A percentile compares a stretch with the other conserved stretches of the same genome.
Conservation (phyloP, 1,140 invertebrate species). For the Hypsibius dujardini region DNA sequence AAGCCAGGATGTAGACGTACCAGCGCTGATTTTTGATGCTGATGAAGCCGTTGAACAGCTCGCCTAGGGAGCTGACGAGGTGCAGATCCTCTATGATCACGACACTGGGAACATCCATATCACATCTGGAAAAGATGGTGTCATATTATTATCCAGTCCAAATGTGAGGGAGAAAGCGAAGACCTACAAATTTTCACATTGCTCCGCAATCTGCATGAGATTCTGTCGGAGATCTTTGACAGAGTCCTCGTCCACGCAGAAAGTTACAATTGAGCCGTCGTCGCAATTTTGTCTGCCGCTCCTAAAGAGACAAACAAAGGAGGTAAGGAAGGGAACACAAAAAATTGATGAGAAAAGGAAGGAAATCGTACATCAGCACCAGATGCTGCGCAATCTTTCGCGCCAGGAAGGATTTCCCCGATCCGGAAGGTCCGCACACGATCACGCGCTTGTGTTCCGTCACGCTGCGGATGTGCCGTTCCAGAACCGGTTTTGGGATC, state of each 20-base stretch:
- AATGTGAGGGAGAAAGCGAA: not conserved
- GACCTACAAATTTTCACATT: constrained; percentile 47
- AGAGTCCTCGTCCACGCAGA: constrained; percentile 78
- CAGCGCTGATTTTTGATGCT: constrained; percentile 50
- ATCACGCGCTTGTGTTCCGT: constrained; percentile 80
- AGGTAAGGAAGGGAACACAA: not conserved
- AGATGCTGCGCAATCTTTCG: constrained; percentile 83
- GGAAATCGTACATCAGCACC: constrained; percentile 34
- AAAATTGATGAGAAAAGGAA: no score
- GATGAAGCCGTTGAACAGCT: constrained; percentile 68
- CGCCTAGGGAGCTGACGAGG: constrained; percentile 68
- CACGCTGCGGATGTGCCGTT: constrained; percentile 69
- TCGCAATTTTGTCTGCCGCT: constrained; percentile 31
- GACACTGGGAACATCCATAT: constrained; percentile 59
- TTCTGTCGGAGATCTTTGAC: constrained; percentile 81
- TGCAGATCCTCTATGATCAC: constrained; percentile 91
- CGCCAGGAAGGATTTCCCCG: constrained; percentile 87
- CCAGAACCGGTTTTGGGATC: constrained; percentile 84
- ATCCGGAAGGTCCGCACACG: constrained; percentile 84
- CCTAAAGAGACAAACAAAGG: constrained; percentile 25
- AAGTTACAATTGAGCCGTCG: constrained; percentile 37
- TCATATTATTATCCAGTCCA: not conserved
- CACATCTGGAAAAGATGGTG: constrained; percentile 24
- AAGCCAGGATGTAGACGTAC: constrained; percentile 25
- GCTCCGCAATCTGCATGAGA: constrained; percentile 71